These are phyloP conservation scores for Amitus sp. DNA, from an alignment of 2,888 invertebrate species.

Conservation along the genomic window DNA sequence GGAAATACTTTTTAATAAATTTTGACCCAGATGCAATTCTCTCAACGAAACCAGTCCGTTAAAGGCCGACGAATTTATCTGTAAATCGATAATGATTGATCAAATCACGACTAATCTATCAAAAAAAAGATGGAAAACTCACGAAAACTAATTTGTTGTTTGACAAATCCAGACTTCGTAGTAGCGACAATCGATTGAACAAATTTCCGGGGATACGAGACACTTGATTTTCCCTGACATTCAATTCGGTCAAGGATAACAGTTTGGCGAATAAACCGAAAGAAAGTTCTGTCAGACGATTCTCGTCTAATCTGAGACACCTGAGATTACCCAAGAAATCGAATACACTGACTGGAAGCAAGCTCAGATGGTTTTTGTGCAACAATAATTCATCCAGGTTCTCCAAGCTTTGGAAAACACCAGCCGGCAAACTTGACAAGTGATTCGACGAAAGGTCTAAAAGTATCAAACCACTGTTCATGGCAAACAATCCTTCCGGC, in stretches of 20 bases:
- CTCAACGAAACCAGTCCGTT: conserved; percentile 62
- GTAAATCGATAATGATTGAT: background rate
- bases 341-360: conserved; percentile 71
- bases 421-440: conserved; percentile 74
- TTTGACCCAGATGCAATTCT: conserved; percentile 77
- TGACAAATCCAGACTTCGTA: conserved; percentile 75
- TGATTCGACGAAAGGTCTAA: conserved; percentile 80
- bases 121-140: conserved; percentile 24
- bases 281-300: conserved; percentile 71
- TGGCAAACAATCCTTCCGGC: conserved; percentile 70
- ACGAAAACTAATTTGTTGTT: conserved; percentile 74
- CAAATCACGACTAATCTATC: background rate
- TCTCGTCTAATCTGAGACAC: conserved; percentile 75
- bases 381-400: conserved; percentile 76
- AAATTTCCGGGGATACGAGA: conserved; percentile 70
- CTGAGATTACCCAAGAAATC: conserved; percentile 70
- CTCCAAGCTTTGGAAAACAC: conserved; percentile 70
- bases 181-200: conserved; percentile 68
- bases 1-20: conserved; percentile 70
- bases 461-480: conserved; percentile 63
- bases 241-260: conserved; percentile 73
- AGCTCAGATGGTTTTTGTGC: conserved; percentile 73
- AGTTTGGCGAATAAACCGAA: conserved; percentile 71
- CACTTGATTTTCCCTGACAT: conserved; percentile 76
- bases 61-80: conserved; percentile 56